Conservation (phyloP, 2,888 invertebrate genomes). For the Drosophila birchii region DNA sequence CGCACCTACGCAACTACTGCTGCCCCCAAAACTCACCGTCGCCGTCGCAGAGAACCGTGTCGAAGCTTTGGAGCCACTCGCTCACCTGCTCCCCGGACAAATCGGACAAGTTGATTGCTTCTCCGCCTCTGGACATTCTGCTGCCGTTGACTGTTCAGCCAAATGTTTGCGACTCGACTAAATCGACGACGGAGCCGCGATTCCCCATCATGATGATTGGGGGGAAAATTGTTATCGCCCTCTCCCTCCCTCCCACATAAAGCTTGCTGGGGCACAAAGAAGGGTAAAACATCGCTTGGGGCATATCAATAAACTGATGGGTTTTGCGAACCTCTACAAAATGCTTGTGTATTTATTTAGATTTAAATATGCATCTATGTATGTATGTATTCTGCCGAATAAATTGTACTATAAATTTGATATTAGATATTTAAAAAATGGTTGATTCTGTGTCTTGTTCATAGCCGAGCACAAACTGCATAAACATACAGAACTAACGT, state of each 20-base stretch:
- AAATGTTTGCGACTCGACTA: conserved; percentile 46
- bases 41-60: conserved; percentile 93
- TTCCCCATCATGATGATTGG: conserved; percentile 24
- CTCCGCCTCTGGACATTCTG: conserved; percentile 80
- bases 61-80: conserved; percentile 89
- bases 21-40: conserved; percentile 88
- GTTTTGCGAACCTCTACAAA: conserved; percentile 18
- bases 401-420: conserved; percentile 65
- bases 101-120: conserved; percentile 86
- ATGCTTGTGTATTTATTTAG: conserved; percentile 36
- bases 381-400: conserved; percentile 17
- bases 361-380: conserved; percentile 5
- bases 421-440: conserved; percentile 25
- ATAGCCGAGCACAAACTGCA: conserved; percentile 27
- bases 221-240: conserved; percentile 15
- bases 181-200: conserved; percentile 12
- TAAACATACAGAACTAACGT: conserved; percentile 15
- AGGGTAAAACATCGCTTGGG: neutral
- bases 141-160: conserved; percentile 38
- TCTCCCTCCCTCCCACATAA: conserved; percentile 14
- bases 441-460: conserved; percentile 32
- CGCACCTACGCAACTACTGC: conserved; percentile 3
- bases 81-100: conserved; percentile 86
- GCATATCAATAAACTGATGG: conserved; percentile 7
- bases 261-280: conserved; percentile 5